Evolutionary conservation across 2,888 invertebrate genomes (phyloP).

Genomic region (Lobophora halterata): DNA sequence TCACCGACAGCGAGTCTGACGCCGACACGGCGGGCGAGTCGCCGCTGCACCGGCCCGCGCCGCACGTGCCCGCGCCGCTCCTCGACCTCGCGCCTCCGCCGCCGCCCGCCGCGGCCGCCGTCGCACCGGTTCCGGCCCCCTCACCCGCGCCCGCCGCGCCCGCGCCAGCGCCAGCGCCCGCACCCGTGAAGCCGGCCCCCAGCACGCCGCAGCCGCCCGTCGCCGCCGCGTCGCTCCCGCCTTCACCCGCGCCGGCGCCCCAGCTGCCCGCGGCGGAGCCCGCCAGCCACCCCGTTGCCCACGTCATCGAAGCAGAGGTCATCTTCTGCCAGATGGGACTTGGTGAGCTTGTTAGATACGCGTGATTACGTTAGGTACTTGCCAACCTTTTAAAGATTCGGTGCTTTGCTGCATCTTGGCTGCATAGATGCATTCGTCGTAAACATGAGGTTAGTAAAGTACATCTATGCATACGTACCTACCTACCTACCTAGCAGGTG

Average conservation of each 20-base stretch:
- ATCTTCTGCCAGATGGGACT: conserved; percentile 87
- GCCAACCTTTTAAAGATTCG: no score
- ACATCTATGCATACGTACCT: neutral
- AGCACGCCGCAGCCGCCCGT: conserved; percentile 27
- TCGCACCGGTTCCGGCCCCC: conserved; percentile 25
- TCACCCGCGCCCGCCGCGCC: conserved; percentile 25
- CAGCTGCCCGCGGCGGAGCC: conserved; percentile 23
- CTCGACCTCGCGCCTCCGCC: conserved; percentile 44
- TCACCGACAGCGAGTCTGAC: conserved; percentile 81
- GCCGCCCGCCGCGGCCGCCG: conserved; percentile 34
- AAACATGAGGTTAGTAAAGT: no score
- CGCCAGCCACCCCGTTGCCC: conserved; percentile 55
- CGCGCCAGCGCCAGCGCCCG: conserved; percentile 30
- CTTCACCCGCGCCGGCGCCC: conserved; percentile 51
- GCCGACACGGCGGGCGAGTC: conserved; percentile 73
- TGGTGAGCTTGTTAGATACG: no score
- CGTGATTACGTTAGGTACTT: no score
- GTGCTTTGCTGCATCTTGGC: no score
- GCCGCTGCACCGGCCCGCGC: conserved; percentile 62
- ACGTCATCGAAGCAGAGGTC: conserved; percentile 83
- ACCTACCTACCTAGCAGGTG: conserved; percentile 1
- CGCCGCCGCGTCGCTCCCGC: conserved; percentile 37
- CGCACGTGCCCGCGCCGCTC: conserved; percentile 46
- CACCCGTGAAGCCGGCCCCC: conserved; percentile 31
- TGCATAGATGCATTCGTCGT: no score